Conservation (phyloP, 2,888 invertebrate species). For the Nasonovia ribisnigri region DNA sequence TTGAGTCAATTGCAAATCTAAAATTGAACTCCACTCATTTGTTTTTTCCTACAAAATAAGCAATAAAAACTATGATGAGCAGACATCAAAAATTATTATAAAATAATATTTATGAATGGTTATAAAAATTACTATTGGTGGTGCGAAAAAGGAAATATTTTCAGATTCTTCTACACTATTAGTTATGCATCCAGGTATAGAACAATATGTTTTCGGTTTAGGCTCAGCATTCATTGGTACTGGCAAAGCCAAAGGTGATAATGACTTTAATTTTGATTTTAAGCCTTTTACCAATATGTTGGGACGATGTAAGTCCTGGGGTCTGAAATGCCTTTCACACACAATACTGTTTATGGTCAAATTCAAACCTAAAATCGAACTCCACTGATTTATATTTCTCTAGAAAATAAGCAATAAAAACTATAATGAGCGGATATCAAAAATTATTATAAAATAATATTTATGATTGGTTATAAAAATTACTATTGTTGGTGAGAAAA, state of each 20-base stretch:
- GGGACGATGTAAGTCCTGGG: background rate
- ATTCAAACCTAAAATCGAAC: background rate
- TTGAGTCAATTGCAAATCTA: background rate
- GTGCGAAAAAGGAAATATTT: background rate
- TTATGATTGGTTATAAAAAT: background rate
- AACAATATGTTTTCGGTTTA: background rate
- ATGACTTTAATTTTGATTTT: background rate
- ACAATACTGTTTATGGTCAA: background rate
- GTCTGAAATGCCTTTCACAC: conserved; percentile 31
- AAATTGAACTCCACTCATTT: background rate
- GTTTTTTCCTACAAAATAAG: background rate
- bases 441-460: background rate
- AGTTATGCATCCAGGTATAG: too few species aligned
- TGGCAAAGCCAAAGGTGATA: background rate
- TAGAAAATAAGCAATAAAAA: conserved; percentile 22
- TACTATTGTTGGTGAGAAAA: background rate
- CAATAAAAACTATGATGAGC: background rate
- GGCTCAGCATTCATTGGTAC: background rate
- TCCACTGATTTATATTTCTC: background rate
- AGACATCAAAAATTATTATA: background rate
- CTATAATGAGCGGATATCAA: background rate
- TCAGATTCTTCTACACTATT: background rate
- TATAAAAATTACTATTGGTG: conserved; percentile 4
- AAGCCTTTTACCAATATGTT: background rate
- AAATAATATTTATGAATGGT: background rate